Base-by-base conservation (phyloP, 37 sponge, comb jelly and placozoan genomes). In the Tethya wilhelma region DNA sequence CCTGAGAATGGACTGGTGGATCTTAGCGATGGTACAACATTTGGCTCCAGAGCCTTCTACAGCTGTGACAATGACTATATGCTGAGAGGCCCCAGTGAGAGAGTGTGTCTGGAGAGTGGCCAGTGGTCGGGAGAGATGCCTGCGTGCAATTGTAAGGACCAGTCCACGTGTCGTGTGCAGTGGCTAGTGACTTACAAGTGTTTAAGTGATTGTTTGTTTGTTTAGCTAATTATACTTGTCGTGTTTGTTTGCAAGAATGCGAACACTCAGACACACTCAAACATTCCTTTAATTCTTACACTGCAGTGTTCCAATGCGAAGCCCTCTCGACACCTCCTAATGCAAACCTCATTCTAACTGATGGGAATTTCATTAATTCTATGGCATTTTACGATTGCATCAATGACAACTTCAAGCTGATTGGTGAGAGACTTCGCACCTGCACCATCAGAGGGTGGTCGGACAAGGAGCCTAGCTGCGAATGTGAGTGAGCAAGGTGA, bases 81-180 rank as follows among this genome's bases (percentile, higher is more conserved):
- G 23, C 19, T 28, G 38, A 63, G 65, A 19, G 87, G 87, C 30
- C 63, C 43, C 37, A 19, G 11, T 29, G 80, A 59, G 34, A 73
- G 83, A 38, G 34, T 32, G 31, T 82, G 83, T 29, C 59, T 5
- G 28, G 56, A 49, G 57, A 75, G 38, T 67, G 58, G 76, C 0
- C 37, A 32, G 25, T 87, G 88, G 88, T 69, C 67, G 41, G 88
- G 82, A 41, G 11, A 38, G 23, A 64, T 63, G 30, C 82, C 88
- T 0, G 6, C n/a, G 4, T 87, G 88, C 56, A 49, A 38, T 39
- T 43, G 88, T 87, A 90, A 75, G 81, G 40, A n/a, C n/a, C n/a
- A n/a, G n/a, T n/a, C n/a, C n/a, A n/a, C n/a, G n/a, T n/a, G n/a
- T n/a, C n/a, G n/a, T n/a, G n/a, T n/a, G n/a, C n/a, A n/a, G n/a